Percentiles rank a stretch among this genome's conserved stretches.
These are phyloP conservation scores for Drosophila yooni DNA, from an alignment of 2,888 invertebrate genomes.

Conservation along the genomic window DNA sequence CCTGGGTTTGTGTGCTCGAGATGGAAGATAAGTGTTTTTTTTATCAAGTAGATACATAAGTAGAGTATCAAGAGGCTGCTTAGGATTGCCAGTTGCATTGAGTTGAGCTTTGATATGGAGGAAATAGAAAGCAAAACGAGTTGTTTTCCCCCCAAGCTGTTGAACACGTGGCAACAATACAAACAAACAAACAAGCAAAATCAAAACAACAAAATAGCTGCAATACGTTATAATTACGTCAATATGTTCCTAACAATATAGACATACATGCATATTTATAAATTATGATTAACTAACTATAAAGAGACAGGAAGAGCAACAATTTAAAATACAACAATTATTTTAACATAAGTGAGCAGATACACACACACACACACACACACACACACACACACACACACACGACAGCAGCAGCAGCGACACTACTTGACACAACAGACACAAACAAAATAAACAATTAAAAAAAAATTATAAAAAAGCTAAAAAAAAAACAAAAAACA, in stretches of 20 bases:
- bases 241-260: conserved; percentile 85
- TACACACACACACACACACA: conserved; percentile 15
- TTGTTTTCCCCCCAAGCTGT: conserved; percentile 32
- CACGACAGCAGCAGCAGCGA: conserved; percentile 21
- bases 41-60: conserved; percentile 14
- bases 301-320: conserved; percentile 37
- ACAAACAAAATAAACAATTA: conserved; percentile 4
- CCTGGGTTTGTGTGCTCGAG: neutral
- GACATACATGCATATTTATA: conserved; percentile 69
- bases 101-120: conserved; percentile 12
- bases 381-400: conserved; percentile 31
- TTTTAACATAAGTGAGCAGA: conserved; percentile 47
- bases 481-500: neutral
- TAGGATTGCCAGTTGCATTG: conserved; percentile 40
- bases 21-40: conserved; percentile 2
- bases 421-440: neutral
- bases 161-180: conserved; percentile 9
- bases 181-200: conserved; percentile 1
- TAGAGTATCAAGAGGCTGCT: conserved; percentile 49
- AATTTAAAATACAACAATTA: conserved; percentile 46
- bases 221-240: conserved; percentile 85
- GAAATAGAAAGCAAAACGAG: conserved; percentile 20
- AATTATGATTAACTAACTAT: conserved; percentile 57
- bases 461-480: conserved; percentile 1
- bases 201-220: conserved; percentile 82